A percentile compares a stretch with the other conserved stretches of the same genome.
Evolutionary conservation across 2,888 invertebrate genomes (phyloP).

Genomic region (Dendrolimus pini): DNA sequence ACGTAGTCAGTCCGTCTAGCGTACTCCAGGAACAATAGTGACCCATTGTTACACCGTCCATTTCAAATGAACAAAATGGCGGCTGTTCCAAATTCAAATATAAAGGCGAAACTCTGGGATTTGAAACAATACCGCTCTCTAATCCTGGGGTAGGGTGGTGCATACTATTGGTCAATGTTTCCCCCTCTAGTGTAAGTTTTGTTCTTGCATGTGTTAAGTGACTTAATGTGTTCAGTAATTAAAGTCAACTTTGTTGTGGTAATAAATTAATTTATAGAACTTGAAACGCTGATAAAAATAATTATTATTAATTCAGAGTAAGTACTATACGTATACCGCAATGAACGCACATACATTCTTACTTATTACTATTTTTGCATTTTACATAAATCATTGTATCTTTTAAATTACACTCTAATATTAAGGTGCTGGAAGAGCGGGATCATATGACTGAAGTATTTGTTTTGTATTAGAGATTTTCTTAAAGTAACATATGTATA

Average conservation of each 20-base stretch:
- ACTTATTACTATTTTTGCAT: too few species aligned
- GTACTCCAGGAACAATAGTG: constrained; percentile 55
- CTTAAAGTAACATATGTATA: too few species aligned
- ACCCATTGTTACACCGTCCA: constrained; percentile 70
- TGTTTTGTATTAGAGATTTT: too few species aligned
- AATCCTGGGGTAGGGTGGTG: constrained; percentile 69
- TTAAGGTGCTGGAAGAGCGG: too few species aligned
- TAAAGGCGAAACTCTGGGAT: constrained; percentile 44
- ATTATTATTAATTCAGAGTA: too few species aligned
- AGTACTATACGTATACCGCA: too few species aligned
- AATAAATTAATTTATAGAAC: too few species aligned
- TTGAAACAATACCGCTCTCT: constrained; percentile 67
- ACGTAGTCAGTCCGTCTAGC: constrained; percentile 48
- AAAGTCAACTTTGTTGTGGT: neutral
- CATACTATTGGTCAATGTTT: constrained; percentile 69
- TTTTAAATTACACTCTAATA: too few species aligned
- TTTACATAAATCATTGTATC: too few species aligned
- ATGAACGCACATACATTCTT: too few species aligned
- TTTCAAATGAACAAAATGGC: constrained; percentile 76
- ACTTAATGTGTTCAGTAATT: constrained; percentile 23
- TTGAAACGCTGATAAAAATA: too few species aligned
- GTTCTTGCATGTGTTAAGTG: constrained; percentile 26
- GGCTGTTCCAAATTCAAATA: constrained; percentile 53
- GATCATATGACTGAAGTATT: too few species aligned
- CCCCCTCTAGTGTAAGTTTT: constrained; percentile 40